phyloP scores from a whole-genome alignment of 2,797 vertebrate genomes.

The Sorex maritimensis region DNA sequence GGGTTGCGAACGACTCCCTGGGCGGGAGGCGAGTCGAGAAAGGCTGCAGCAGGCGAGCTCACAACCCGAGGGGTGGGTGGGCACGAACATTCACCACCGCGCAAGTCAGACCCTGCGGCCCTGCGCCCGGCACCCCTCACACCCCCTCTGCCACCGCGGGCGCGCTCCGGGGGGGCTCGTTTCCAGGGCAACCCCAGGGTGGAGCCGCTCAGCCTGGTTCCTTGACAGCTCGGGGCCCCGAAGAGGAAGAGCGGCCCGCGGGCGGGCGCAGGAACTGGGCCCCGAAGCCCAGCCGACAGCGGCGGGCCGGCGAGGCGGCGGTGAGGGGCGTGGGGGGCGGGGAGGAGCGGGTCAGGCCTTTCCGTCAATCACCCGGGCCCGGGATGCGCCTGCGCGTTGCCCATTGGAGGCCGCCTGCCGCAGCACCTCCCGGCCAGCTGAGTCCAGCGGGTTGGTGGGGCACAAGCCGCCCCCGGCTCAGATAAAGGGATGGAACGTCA shows the following conservation, averaged over 20 bases:
- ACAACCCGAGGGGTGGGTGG: background rate
- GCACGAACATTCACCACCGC: background rate
- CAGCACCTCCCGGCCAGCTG: too few relatives aligned
- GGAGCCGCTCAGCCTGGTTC: background rate
- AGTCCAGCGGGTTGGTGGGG: too few relatives aligned
- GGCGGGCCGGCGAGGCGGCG: too few relatives aligned
- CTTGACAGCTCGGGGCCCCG: background rate
- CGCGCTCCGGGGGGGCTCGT: background rate
- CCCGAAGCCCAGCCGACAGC: background rate
- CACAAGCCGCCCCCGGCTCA: too few relatives aligned
- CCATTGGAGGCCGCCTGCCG: background rate
- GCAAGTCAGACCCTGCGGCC: background rate
- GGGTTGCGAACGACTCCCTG: too few relatives aligned
- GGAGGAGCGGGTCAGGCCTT: background rate
- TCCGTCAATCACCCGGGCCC: background rate
- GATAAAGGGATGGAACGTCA: background rate
- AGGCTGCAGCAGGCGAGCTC: background rate
- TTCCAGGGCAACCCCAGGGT: conserved; percentile 46
- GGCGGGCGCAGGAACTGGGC: background rate
- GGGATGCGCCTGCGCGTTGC: background rate
- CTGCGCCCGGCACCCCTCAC: accelerated
- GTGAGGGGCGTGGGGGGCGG: background rate
- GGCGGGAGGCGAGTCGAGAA: background rate
- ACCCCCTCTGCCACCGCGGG: background rate
- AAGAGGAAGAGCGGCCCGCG: background rate